These are phyloP conservation scores for Conchocele bisecta DNA, from an alignment of 2,888 invertebrate species.

Conservation along the genomic window DNA sequence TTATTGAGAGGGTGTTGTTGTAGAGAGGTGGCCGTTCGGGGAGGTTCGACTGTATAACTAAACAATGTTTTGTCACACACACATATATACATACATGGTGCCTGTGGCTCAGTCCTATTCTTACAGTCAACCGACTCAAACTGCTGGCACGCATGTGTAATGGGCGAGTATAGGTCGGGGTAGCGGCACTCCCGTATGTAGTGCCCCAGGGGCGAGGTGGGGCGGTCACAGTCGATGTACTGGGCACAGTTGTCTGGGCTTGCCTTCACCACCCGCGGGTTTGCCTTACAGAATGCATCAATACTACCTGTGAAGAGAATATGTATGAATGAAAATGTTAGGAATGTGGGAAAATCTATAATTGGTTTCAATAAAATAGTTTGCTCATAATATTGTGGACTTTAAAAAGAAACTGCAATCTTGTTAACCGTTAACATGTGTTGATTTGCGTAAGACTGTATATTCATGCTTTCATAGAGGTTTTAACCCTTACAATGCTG, in stretches of 20 bases:
- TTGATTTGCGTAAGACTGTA: too few species aligned
- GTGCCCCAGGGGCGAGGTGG: constrained; percentile 10
- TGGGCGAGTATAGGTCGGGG: constrained; percentile 51
- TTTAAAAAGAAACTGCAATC: too few species aligned
- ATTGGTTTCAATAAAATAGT: too few species aligned
- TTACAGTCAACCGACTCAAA: constrained; percentile 50
- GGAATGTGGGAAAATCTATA: neutral
- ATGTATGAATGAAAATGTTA: neutral
- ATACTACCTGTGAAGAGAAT: constrained; percentile 19
- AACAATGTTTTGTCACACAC: too few species aligned
- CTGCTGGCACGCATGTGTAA: constrained; percentile 29
- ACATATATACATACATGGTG: constrained; percentile 44
- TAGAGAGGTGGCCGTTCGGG: too few species aligned
- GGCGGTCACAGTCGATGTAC: constrained; percentile 51
- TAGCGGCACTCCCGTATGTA: constrained; percentile 46
- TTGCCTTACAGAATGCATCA: constrained; percentile 40
- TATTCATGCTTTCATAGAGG: too few species aligned
- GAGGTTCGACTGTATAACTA: too few species aligned
- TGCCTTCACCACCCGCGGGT: constrained; percentile 33
- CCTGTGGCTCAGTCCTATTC: constrained; percentile 46
- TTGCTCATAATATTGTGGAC: too few species aligned
- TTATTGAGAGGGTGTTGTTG: too few species aligned
- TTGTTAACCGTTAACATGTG: too few species aligned
- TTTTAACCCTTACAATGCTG: too few species aligned
- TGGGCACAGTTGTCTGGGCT: constrained; percentile 53